Evolutionary conservation across 2,113 vertebrate genomes (phyloP).

Genomic region (Phylloscopus whistleri): DNA sequence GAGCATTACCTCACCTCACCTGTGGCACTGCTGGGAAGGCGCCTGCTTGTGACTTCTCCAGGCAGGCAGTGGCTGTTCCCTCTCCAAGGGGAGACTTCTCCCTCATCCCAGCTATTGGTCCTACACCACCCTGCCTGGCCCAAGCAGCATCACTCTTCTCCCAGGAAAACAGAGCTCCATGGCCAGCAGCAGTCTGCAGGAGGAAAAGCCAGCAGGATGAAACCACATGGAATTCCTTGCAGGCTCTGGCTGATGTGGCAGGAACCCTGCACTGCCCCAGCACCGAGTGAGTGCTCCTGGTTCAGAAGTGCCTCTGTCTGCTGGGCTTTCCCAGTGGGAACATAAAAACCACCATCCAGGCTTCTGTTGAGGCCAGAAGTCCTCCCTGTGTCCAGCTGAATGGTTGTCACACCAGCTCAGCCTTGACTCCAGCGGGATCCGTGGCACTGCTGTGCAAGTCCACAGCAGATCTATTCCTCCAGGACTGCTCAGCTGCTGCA

Average conservation of each 20-base stretch:
- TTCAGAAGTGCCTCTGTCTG: neutral
- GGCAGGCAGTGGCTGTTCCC: neutral
- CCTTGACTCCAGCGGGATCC: neutral
- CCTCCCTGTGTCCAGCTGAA: neutral
- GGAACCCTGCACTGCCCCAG: neutral
- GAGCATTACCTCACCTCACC: rapidly evolving
- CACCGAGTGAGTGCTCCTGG: neutral
- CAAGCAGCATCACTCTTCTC: rapidly evolving
- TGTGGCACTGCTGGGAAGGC: neutral
- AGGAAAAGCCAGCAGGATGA: neutral
- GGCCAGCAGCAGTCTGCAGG: neutral
- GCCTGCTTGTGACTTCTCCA: neutral
- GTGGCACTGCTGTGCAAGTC: neutral
- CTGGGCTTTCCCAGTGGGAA: neutral
- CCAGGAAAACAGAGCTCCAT: neutral
- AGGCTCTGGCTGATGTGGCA: neutral
- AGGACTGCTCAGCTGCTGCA: slow-evolving; percentile 36
- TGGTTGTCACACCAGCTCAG: neutral
- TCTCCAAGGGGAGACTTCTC: neutral
- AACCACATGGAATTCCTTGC: neutral
- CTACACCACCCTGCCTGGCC: neutral
- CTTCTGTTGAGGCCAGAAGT: neutral
- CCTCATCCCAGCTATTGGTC: neutral
- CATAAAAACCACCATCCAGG: neutral
- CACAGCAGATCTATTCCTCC: neutral